A percentile compares a stretch with the other conserved stretches of the same genome.
Evolutionary conservation across 1,140 invertebrate species (phyloP).

Genomic region (Arctopsyche grandis): DNA sequence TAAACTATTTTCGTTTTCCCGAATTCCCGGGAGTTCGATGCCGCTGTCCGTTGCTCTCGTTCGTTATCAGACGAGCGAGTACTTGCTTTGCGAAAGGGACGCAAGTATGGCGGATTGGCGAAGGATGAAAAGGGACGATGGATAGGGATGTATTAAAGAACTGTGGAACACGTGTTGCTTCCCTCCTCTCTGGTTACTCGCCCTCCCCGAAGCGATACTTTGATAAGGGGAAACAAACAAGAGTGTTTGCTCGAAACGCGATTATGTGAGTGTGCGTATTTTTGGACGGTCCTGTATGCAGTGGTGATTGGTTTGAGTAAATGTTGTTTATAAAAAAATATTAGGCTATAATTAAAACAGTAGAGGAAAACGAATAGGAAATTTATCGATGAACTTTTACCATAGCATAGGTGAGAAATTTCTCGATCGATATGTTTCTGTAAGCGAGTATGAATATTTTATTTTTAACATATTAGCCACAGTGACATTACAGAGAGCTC

Average conservation of each 20-base stretch:
- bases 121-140: not conserved
- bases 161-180: constrained; percentile 28
- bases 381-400: too few species aligned
- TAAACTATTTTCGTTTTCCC: not conserved
- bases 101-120: not conserved
- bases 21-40: constrained; percentile 1
- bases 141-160: not conserved
- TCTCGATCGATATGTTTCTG: too few species aligned
- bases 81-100: not conserved
- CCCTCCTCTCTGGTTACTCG: not conserved
- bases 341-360: too few species aligned
- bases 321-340: too few species aligned
- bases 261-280: not conserved
- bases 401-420: too few species aligned
- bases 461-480: too few species aligned
- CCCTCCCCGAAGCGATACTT: constrained; percentile 27
- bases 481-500: too few species aligned
- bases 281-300: not conserved
- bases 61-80: not conserved
- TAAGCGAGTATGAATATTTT: too few species aligned
- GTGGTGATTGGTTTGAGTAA: not conserved
- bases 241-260: not conserved
- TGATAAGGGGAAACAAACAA: constrained; percentile 24
- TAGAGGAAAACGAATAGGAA: too few species aligned
- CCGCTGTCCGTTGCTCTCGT: not conserved